Evolutionary conservation across 2,113 vertebrate genomes (phyloP), one percentile per base, ranked within the genome.

Genomic region (Sturnus vulgaris): DNA sequence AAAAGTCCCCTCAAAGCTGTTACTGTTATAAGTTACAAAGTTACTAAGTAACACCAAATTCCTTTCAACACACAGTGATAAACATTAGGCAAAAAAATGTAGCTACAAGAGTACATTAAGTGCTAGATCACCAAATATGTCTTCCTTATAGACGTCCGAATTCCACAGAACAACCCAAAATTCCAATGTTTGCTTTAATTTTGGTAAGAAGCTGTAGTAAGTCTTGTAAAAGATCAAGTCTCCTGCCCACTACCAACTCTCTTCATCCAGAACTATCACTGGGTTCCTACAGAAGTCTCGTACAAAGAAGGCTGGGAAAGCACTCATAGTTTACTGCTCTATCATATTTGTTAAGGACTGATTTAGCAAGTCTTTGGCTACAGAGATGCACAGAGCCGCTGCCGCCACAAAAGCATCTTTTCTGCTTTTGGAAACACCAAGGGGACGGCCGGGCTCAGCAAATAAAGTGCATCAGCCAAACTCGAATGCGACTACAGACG

Each of bases 11-110:
- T 16, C 37, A 49, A 76, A 82, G 42, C 42, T 9, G 19, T 53
- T 65, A 57, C n/a, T 78, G 50, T 63, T 75, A 6, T 4, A 94
- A 83, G 42, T 69, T 61, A 80, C 56, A 40, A 89, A 95, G 86
- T 85, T 86, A 76, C 82, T 70, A 72, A 77, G 88, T 86, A 96
- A 77, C 78, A 77, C 27, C 10, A 79, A 89, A 95, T 93, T 83
- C 73, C 69, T 92, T 77, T 86, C 76, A 71, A 33, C 30, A 9
- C 40, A 40, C 78, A 27, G 10, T 4, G 20, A 89, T 49, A 82
- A 91, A 96, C 68, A 88, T 16, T 24, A 5, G 30, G 49, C 68
- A 66, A 92, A 87, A 88, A 75, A 76, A 68, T 3, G 18, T 12
- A 71, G 68, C 53, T 81, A 20, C 33, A 10, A 17, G 40, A 68